Evolutionary conservation across 2,113 vertebrate species (phyloP).

Genomic region (Pelvicachromis taeniatus): DNA sequence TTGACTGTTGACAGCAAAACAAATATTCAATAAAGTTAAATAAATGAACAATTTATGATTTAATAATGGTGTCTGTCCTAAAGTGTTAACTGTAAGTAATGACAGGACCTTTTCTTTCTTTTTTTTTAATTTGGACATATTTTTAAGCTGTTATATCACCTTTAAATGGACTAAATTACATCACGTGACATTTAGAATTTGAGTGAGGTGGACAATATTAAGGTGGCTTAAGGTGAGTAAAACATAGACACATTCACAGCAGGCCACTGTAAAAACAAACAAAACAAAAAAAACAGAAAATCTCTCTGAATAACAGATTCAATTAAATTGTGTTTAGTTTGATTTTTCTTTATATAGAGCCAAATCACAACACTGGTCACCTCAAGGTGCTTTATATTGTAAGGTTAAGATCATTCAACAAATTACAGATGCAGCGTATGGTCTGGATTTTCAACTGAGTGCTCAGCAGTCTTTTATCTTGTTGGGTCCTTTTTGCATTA

Average conservation of each 20-base stretch:
- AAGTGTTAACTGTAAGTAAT: not conserved
- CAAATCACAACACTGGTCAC: not conserved
- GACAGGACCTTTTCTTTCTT: not conserved
- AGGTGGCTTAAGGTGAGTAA: conserved; percentile 40
- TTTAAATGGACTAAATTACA: not conserved
- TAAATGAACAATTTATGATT: not conserved
- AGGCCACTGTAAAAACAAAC: conserved; percentile 47
- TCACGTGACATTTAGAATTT: not conserved
- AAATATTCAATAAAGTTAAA: not conserved
- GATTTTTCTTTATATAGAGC: not conserved
- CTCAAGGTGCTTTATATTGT: not conserved
- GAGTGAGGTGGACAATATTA: conserved; percentile 38
- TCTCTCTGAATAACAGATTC: not conserved
- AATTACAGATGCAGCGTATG: not conserved
- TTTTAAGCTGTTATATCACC: not conserved
- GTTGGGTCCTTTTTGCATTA: not conserved
- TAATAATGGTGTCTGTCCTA: not conserved
- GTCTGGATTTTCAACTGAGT: not conserved
- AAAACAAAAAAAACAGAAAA: too few relatives aligned
- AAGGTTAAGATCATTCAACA: not conserved
- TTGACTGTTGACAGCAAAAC: not conserved
- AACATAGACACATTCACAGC: conserved; percentile 32
- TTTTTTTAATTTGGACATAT: not conserved
- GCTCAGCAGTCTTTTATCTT: not conserved
- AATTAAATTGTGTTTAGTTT: not conserved